Percentiles rank a stretch among this genome's conserved stretches.
Conservation (phyloP, 2,113 vertebrate species). For the Rynchops niger region DNA sequence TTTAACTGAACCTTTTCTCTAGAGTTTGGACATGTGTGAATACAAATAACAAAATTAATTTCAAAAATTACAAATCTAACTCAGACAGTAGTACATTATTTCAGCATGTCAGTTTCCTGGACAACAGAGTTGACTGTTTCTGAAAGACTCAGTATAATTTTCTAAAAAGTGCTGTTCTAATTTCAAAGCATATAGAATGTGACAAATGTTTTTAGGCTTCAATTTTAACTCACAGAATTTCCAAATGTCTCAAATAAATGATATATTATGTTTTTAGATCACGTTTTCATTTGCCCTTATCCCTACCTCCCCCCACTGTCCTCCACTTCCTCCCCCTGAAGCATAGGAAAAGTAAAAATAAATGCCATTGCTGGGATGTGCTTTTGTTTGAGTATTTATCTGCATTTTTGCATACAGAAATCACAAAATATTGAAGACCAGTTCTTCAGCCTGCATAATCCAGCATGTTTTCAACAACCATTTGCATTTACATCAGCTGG, state of each 20-base stretch:
- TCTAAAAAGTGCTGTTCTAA: not conserved
- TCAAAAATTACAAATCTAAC: not conserved
- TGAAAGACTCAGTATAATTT: not conserved
- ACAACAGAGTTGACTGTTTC: not conserved
- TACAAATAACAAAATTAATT: not conserved
- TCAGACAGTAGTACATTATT: not conserved
- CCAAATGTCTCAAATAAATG: not conserved
- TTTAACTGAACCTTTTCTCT: not conserved
- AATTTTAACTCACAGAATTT: not conserved
- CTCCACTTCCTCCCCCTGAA: not conserved
- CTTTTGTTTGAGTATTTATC: not conserved
- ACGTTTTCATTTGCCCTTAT: not conserved
- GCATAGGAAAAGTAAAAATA: not conserved
- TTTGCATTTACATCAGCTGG: not conserved
- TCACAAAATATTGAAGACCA: not conserved
- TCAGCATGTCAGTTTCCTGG: not conserved
- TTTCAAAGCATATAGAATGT: not conserved
- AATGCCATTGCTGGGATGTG: fast-evolving
- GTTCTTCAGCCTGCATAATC: not conserved
- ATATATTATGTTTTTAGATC: not conserved
- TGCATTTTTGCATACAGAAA: not conserved
- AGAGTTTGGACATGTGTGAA: not conserved
- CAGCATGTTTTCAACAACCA: not conserved
- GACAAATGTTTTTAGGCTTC: not conserved
- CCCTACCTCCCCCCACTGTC: fast-evolving